phyloP scores from a whole-genome alignment of 2,888 invertebrate species.

The Hetaerina titia region DNA sequence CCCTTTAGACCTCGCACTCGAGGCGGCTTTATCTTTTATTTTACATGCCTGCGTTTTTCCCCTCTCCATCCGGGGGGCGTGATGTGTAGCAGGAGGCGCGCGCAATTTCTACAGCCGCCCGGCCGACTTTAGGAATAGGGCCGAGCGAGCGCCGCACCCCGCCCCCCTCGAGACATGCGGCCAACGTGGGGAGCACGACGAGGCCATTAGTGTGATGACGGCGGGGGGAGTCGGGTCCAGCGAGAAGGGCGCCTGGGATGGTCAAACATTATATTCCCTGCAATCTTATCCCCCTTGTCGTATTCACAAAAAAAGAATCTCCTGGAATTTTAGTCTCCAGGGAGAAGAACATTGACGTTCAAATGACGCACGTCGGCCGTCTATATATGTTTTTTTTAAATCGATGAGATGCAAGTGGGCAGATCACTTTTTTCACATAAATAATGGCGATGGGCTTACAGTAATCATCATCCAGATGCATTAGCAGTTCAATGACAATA shows the following conservation, averaged over 20 bases:
- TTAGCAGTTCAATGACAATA: no score
- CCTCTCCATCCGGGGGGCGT: neutral
- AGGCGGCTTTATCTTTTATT: constrained; percentile 3
- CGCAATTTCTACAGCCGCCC: neutral
- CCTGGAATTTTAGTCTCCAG: no score
- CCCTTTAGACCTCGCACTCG: neutral
- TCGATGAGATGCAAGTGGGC: no score
- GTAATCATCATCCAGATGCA: no score
- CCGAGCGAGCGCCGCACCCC: neutral
- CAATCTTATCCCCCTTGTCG: no score
- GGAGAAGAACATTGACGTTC: no score
- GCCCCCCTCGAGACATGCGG: neutral
- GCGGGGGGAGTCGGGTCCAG: neutral
- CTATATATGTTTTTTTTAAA: no score
- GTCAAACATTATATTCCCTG: no score
- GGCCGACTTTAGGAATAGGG: neutral
- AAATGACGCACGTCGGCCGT: no score
- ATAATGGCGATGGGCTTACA: no score
- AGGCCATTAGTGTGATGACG: constrained; percentile 14
- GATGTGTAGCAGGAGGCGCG: neutral
- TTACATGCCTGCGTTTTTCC: neutral
- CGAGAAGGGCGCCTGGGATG: neutral
- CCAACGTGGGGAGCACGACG: neutral
- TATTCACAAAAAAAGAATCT: no score
- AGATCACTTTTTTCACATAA: no score